Base-by-base conservation (phyloP, 2,888 invertebrate genomes). In the Acronicta leporina region DNA sequence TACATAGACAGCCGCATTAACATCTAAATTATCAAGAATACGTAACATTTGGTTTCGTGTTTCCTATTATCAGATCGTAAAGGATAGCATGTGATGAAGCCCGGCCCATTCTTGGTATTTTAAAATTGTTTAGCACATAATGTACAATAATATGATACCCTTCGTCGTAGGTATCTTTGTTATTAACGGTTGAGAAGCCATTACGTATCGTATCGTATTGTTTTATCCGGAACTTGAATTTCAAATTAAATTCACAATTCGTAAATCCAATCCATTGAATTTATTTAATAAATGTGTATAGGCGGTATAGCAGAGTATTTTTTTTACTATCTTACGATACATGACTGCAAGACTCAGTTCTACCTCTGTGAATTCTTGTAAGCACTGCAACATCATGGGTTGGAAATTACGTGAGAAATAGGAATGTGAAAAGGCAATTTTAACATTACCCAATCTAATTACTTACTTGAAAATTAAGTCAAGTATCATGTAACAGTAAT, bases 1-100 rank as follows among this genome's bases (percentile, higher is more conserved):
- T 55, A 64, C 44, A 44, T 38, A 41, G 27, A 40, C 15, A 58
- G 25, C n/a, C 7, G n/a, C 6, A 72, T 72, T 60, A 56, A 52
- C 49, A 72, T 66, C 46, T 53, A 58, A n/a, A 68, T 38, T 44
- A 41, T 46, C 35, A 46, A 30, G 30, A 50, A 60, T 51, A 33
- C 30, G 42, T 42, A 48, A 41, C 14, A 53, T 35, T 38, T 14
- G 35, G 16, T 66, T 16, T 56, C 68, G 27, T 61, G 42, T 68
- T 57, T 42, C 53, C 38, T 44, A 33, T 44, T 20, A 46, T 53
- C 41, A 53, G 46, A 14, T 56, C 55, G n/a, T 73, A 54, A 67
- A 61, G 40, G 41, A 6, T 43, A 8, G 13, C 27, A 42, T 54
- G 65, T 65, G 38, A 72, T 55, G 42, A 44, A 15, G 7, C 8